Percentiles rank a stretch among this genome's conserved stretches.
These are phyloP conservation scores for Andrena flavipes DNA, from an alignment of 2,888 invertebrate species.

Conservation along the genomic window DNA sequence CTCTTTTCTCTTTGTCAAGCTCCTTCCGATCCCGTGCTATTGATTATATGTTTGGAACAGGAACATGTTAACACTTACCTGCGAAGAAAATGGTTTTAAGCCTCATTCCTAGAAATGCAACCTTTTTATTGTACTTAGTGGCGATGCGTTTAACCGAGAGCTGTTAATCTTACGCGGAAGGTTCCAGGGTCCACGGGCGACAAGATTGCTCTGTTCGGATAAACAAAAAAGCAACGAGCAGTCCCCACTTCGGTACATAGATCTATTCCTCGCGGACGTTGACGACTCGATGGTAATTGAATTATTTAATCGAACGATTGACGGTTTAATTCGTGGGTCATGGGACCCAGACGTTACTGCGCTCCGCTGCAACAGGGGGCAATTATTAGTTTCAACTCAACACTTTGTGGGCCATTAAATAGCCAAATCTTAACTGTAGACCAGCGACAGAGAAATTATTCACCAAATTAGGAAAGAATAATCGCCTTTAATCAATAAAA, in stretches of 20 bases:
- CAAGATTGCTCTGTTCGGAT: neutral
- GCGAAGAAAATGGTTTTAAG: too few species aligned
- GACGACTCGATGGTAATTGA: constrained; percentile 70
- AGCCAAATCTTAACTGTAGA: neutral
- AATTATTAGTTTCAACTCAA: constrained; percentile 50
- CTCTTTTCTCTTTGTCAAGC: neutral
- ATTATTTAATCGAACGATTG: constrained; percentile 78
- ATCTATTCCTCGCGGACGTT: constrained; percentile 29
- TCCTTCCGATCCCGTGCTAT: neutral
- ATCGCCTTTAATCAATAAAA: too few species aligned
- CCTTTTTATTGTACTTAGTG: too few species aligned
- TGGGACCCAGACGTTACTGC: constrained; percentile 71
- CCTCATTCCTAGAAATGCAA: too few species aligned
- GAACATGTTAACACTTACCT: too few species aligned
- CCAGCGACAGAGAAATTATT: constrained; percentile 7
- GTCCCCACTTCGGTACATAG: constrained; percentile 16
- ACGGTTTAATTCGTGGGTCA: constrained; percentile 74
- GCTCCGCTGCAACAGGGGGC: constrained; percentile 27
- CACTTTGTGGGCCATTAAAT: constrained; percentile 10
- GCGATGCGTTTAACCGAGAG: neutral
- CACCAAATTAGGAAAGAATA: too few species aligned
- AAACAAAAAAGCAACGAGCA: neutral
- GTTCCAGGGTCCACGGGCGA: neutral
- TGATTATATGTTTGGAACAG: neutral
- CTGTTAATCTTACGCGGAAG: too few species aligned